Conservation (phyloP, 2,113 vertebrate genomes). For the Equus przewalskii region DNA sequence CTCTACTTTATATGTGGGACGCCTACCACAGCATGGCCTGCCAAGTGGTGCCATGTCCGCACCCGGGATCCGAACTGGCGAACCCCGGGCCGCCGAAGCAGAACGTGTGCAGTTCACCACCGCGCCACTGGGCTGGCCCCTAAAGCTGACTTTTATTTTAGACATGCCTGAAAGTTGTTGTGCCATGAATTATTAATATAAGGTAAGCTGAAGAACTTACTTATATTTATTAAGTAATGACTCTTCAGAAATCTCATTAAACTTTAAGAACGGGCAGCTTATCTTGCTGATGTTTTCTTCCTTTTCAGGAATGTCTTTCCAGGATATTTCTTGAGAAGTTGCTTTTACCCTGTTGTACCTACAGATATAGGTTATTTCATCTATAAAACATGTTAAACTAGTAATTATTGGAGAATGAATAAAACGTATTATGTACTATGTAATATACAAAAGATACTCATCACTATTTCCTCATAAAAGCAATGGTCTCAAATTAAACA, state of each 20-base stretch:
- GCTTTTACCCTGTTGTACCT: background rate
- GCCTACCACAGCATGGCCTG: too few relatives aligned
- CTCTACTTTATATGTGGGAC: too few relatives aligned
- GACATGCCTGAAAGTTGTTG: background rate
- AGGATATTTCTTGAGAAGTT: background rate
- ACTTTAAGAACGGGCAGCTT: background rate
- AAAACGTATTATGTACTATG: background rate
- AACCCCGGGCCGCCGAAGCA: too few relatives aligned
- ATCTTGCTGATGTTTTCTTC: background rate
- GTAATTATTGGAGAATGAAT: background rate
- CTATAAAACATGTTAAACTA: background rate
- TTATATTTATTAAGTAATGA: background rate
- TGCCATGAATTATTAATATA: background rate
- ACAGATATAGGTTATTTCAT: background rate
- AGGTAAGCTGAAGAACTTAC: background rate
- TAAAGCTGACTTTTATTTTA: background rate
- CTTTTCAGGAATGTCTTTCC: background rate
- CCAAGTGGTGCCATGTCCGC: too few relatives aligned
- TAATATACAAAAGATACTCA: background rate
- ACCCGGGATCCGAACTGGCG: too few relatives aligned
- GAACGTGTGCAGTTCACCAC: too few relatives aligned
- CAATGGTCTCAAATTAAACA: background rate
- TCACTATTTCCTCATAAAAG: background rate
- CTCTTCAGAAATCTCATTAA: background rate
- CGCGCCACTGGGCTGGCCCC: too few relatives aligned